Evolutionary conservation across 2,797 vertebrate genomes (phyloP), one percentile per base, ranked within the genome.

Genomic region (Chanos chanos): DNA sequence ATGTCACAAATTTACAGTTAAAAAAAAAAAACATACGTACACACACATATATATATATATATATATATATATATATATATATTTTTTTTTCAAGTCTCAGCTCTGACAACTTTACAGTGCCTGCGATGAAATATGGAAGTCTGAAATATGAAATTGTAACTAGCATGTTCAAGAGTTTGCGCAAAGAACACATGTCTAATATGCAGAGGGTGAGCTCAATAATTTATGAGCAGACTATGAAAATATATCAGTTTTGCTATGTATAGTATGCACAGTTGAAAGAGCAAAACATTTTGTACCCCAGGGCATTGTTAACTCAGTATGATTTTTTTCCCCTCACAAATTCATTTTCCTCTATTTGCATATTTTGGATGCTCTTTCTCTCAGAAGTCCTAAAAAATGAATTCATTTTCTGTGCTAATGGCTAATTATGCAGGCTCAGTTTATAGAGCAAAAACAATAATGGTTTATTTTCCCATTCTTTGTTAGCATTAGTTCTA

Each of bases 361-460:
- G 63, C 52, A 66, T 63, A 70, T 66, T 70, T 73, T 69, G 62
- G 71, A n/a, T n/a, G n/a, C n/a, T n/a, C 41, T 65, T 48, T 31
- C 31, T 66, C 43, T 66, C 53, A 56, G 57, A 63, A 33, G 41
- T 44, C 12, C 28, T 36, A 59, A 57, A 61, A 66, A 53, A 62
- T 48, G 60, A 68, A 61, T 48, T 39, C 57, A 56, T 68, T 72
- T 64, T 64, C 64, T 40, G 43, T 64, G 60, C 64, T 68, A 72
- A 65, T 68, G 28, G 66, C 51, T 68, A 49, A 69, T 65, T 65
- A 72, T 24, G 40, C 57, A 72, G 68, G 62, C 45, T 45, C 56
- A 49, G 65, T 57, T 54, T 9, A 52, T 22, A n/a, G 49, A 54
- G 61, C 34, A 49, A 58, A 59, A 39, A 56, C 51, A 55, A 68